Percentiles rank a stretch among this genome's conserved stretches.
Evolutionary conservation across 2,113 vertebrate species (phyloP).

Genomic region (human): GRCh38 chr11:14639501-14640000

Average conservation of each 20-base stretch:
- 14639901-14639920: background rate
- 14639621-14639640: background rate
- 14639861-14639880: background rate
- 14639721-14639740: background rate
- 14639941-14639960: background rate
- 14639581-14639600: background rate
- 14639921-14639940: background rate
- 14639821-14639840: background rate
- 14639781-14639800: background rate
- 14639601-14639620: conserved; percentile 4
- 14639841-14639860: background rate
- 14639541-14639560: conserved; percentile 4
- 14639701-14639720: background rate
- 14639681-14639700: background rate
- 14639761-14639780: conserved; percentile 20
- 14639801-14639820: background rate
- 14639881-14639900: background rate
- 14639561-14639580: background rate
- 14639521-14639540: background rate
- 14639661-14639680: background rate
- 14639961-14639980: background rate
- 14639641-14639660: background rate
- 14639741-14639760: background rate
- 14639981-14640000: background rate
- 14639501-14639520: background rate